phyloP scores from a whole-genome alignment of 2,888 invertebrate species.

The Phasia obesa region DNA sequence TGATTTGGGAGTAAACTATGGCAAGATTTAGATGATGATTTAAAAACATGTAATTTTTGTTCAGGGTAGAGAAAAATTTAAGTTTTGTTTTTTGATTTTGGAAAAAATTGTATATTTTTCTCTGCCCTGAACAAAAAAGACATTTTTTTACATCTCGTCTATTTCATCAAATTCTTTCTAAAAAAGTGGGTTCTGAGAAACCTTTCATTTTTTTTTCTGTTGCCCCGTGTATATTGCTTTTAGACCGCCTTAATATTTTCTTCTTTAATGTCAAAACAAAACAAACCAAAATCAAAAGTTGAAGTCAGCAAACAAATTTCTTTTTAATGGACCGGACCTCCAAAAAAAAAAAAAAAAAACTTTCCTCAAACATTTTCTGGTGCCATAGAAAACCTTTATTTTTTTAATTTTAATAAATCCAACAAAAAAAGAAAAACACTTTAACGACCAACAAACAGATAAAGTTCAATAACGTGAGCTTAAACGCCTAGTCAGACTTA shows the following conservation, averaged over 20 bases:
- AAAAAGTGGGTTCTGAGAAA: too few relatives aligned
- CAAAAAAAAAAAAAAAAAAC: slow-evolving; percentile 6
- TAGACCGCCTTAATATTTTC: neutral
- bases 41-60: too few relatives aligned
- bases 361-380: slow-evolving; percentile 31
- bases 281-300: neutral
- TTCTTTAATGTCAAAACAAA: slow-evolving; percentile 16
- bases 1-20: too few relatives aligned
- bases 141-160: too few relatives aligned
- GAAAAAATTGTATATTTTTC: too few relatives aligned
- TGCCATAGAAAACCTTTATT: neutral
- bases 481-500: slow-evolving; percentile 53
- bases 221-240: neutral
- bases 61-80: too few relatives aligned
- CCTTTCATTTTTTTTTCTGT: slow-evolving; percentile 1
- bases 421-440: neutral
- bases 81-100: too few relatives aligned
- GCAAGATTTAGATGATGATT: too few relatives aligned
- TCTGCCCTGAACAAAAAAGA: too few relatives aligned
- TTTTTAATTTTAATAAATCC: neutral
- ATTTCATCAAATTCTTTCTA: too few relatives aligned
- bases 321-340: slow-evolving; percentile 1
- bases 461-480: slow-evolving; percentile 69
- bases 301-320: neutral
- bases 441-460: neutral